phyloP scores from a whole-genome alignment of 2,888 invertebrate genomes.

The Helobdella robusta region DNA sequence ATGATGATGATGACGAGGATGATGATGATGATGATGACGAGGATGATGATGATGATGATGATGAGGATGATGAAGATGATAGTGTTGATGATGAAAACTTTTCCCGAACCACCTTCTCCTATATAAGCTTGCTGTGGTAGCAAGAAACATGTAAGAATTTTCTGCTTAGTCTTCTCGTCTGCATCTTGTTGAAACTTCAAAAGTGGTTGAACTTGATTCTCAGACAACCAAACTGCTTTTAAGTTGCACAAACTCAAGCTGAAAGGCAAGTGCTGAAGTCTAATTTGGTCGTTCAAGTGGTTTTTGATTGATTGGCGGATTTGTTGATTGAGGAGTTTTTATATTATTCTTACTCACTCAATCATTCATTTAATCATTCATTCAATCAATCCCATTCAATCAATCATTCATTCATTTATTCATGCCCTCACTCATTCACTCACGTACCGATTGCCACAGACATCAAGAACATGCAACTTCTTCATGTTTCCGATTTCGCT shows the following conservation, averaged over 20 bases:
- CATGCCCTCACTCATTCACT: no score
- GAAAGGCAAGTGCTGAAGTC: slow-evolving; percentile 24
- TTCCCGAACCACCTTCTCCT: no score
- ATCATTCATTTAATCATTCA: no score
- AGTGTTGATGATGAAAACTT: no score
- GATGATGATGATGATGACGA: slow-evolving; percentile 27
- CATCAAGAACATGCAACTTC: slow-evolving; percentile 21
- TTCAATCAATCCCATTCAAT: no score
- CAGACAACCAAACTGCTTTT: slow-evolving; percentile 71
- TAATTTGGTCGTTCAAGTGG: no score
- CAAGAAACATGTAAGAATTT: slow-evolving; percentile 91
- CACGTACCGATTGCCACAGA: slow-evolving; percentile 23
- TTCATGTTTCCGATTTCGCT: slow-evolving; percentile 22
- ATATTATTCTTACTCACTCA: no score
- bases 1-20: slow-evolving; percentile 27
- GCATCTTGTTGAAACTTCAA: slow-evolving; percentile 91
- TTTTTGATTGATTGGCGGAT: background rate
- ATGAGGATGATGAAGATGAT: no score
- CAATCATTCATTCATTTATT: no score
- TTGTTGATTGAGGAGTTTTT: background rate
- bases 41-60: slow-evolving; percentile 36
- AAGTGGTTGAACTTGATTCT: slow-evolving; percentile 89
- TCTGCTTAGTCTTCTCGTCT: slow-evolving; percentile 81
- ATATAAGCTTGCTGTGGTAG: slow-evolving; percentile 68
- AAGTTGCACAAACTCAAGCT: slow-evolving; percentile 22